phyloP scores from a whole-genome alignment of 1,140 invertebrate species.

The Argopecten irradians region DNA sequence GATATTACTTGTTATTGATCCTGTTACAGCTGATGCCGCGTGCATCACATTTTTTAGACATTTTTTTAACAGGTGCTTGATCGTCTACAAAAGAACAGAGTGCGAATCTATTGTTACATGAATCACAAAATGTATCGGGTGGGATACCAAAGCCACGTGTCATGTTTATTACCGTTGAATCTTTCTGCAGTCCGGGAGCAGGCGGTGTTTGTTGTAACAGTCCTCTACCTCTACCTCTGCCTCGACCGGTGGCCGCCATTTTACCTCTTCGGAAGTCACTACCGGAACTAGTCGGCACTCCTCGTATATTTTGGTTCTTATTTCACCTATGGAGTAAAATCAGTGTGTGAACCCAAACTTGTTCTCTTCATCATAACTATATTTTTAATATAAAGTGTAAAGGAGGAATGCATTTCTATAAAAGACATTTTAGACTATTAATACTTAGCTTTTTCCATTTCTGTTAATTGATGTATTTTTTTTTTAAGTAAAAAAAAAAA shows the following conservation, averaged over 20 bases:
- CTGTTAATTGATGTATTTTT: too few species aligned
- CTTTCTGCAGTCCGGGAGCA: not conserved
- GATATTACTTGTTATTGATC: too few species aligned
- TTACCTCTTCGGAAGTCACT: not conserved
- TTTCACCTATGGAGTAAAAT: not conserved
- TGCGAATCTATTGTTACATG: not conserved
- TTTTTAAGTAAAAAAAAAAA: too few species aligned
- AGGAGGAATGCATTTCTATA: too few species aligned
- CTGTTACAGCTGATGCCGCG: not conserved
- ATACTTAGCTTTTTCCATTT: too few species aligned
- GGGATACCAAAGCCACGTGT: not conserved
- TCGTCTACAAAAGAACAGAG: not conserved
- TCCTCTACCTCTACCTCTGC: not conserved
- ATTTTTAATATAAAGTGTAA: too few species aligned
- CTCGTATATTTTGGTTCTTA: not conserved
- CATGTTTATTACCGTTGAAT: not conserved
- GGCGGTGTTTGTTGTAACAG: not conserved
- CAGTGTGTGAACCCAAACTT: not conserved
- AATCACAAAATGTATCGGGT: not conserved
- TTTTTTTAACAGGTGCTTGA: not conserved
- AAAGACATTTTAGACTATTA: too few species aligned
- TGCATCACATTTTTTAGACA: not conserved
- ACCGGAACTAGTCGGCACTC: not conserved
- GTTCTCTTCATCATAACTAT: too few species aligned
- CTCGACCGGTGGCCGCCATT: conserved; percentile 4